Conservation (phyloP, 1,140 invertebrate species). For the Sitophilus oryzae region DNA sequence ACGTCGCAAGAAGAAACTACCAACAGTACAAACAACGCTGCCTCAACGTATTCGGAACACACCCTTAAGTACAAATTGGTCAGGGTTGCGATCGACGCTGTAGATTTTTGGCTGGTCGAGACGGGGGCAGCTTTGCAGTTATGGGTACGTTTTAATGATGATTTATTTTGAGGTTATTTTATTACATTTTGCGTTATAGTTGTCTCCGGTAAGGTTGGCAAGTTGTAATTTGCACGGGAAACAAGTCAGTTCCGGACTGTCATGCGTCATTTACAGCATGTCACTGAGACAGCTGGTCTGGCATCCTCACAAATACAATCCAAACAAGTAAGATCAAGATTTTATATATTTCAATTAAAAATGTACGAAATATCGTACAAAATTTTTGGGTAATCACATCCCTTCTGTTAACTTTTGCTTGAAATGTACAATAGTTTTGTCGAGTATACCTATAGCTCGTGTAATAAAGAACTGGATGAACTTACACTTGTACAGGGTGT, state of each 20-base stretch:
- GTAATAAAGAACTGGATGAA: no score
- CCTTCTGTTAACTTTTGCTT: no score
- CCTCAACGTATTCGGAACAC: constrained; percentile 25
- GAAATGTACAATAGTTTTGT: no score
- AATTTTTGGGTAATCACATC: no score
- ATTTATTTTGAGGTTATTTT: not conserved
- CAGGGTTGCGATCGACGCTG: constrained; percentile 80
- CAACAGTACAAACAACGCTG: constrained; percentile 2
- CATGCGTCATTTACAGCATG: constrained; percentile 77
- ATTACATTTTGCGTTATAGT: constrained; percentile 42
- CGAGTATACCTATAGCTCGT: no score
- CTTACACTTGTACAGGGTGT: no score
- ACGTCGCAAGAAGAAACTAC: constrained; percentile 1
- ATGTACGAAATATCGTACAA: no score
- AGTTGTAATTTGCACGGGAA: constrained; percentile 92
- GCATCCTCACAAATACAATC: constrained; percentile 43
- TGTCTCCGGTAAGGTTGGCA: constrained; percentile 79
- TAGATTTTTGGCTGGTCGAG: constrained; percentile 90
- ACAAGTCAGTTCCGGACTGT: constrained; percentile 83
- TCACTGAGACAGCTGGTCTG: constrained; percentile 65
- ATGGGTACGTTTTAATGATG: constrained; percentile 54
- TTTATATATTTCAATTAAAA: no score
- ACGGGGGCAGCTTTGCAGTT: constrained; percentile 79
- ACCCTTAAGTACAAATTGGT: constrained; percentile 91
- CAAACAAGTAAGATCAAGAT: constrained; percentile 32